phyloP scores from a whole-genome alignment of 2,113 vertebrate genomes.

The Neogobius melanostomus region DNA sequence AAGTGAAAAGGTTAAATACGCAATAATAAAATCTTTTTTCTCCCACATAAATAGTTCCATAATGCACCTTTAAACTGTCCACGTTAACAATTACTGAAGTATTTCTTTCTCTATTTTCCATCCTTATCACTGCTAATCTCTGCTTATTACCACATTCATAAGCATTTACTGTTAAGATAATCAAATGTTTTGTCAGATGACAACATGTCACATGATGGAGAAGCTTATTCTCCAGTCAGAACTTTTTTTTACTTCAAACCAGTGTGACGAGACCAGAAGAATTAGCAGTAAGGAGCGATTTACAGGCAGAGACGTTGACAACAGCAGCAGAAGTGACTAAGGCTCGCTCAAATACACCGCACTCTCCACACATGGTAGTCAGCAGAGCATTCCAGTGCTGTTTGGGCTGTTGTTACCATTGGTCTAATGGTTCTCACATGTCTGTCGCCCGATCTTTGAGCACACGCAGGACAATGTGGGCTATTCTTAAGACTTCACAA shows the following conservation, averaged over 20 bases:
- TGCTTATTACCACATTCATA: not conserved
- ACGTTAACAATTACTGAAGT: not conserved
- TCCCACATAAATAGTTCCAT: too few relatives aligned
- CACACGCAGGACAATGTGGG: conserved; percentile 68
- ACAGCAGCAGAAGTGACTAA: conserved; percentile 44
- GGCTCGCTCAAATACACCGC: conserved; percentile 19
- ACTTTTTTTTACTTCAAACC: conserved; percentile 28
- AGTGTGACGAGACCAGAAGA: conserved; percentile 48
- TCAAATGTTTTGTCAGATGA: conserved; percentile 36
- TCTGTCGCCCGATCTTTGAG: conserved; percentile 65
- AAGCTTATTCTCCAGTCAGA: conserved; percentile 59
- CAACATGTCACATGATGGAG: conserved; percentile 49
- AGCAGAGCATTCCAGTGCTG: conserved; percentile 67
- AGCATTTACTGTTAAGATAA: not conserved
- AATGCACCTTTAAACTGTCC: not conserved
- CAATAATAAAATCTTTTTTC: too few relatives aligned
- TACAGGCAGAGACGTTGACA: conserved; percentile 24
- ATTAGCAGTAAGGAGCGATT: conserved; percentile 39
- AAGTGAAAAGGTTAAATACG: too few relatives aligned
- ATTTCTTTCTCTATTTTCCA: not conserved
- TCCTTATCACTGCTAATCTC: not conserved
- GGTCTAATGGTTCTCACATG: conserved; percentile 80
- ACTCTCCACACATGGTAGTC: conserved; percentile 56
- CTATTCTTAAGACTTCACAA: conserved; percentile 71
- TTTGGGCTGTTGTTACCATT: conserved; percentile 75